Evolutionary conservation across 1,140 invertebrate genomes (phyloP), one percentile per base, ranked within the genome.

Genomic region (Dendrolimus punctatus): DNA sequence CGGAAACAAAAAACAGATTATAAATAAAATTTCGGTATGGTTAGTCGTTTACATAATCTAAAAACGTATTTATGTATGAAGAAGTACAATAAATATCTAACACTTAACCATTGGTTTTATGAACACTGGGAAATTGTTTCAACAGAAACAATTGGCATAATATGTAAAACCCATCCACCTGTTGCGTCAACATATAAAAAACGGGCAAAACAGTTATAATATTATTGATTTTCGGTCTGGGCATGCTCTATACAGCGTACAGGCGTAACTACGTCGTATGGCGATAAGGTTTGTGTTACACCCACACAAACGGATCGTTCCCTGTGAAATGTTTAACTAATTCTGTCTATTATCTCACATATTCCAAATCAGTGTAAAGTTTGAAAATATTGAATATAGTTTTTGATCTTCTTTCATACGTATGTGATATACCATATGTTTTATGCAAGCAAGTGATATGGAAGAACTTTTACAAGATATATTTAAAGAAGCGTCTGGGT

Each of bases 381-480:
- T 42, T 2, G 5, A 45, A 49, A 39, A 49, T 40, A 50, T 37
- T 37, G 8, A 6, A 36, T 46, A 46, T 46, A 8, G 46, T 46
- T 23, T 46, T 8, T 46, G 36, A 45, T 23, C 38, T 46, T 6
- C 10, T 36, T n/a, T 23, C 23, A 2, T 23, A 23, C 23, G 23
- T 23, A 1, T 36, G 46, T 36, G 23, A 46, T 46, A 23, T 23
- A 46, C 39, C 37, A 60, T 59, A 63, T 66, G 68, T 62, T 71
- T 58, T 57, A 42, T 40, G 39, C 48, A 53, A 49, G 36, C 42
- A 64, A 40, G 53, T 70, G 76, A 84, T 78, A 95, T 95, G 94
- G 94, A 95, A 89, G 93, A 95, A 89, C 88, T 95, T 68, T 88
- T 95, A 48, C 89, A 93, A 74, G 93, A 94, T 79, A 91, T 95